These are phyloP conservation scores for Enteromius trimaculatus DNA, from an alignment of 2,797 vertebrate genomes.

Conservation along the genomic window DNA sequence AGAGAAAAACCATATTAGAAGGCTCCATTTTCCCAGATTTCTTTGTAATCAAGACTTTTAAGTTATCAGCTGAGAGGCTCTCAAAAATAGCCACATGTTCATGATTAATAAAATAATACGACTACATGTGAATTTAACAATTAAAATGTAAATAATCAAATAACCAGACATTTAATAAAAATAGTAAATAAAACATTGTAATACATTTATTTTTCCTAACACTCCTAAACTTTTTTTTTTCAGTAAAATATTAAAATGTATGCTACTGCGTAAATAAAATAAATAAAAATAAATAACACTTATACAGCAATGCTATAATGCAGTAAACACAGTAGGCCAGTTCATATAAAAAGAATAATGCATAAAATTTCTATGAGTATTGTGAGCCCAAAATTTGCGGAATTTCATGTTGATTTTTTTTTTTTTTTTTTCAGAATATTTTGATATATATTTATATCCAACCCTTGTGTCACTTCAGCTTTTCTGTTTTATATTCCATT, in stretches of 20 bases:
- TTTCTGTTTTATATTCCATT: not conserved
- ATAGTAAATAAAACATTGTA: not conserved
- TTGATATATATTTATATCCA: no score
- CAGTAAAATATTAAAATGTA: not conserved
- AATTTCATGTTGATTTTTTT: no score
- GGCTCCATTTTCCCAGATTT: conserved; percentile 17
- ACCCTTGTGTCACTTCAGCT: not conserved
- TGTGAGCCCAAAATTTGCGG: no score
- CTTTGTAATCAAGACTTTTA: conserved; percentile 16
- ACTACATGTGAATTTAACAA: not conserved
- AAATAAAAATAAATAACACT: no score
- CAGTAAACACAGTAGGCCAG: not conserved
- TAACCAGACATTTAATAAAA: not conserved
- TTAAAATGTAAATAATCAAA: not conserved
- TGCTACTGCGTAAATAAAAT: not conserved
- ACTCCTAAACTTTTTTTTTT: not conserved
- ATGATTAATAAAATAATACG: not conserved
- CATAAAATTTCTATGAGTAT: not conserved
- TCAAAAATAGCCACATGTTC: not conserved
- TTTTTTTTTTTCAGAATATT: no score
- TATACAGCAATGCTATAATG: not conserved
- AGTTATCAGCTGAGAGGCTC: not conserved
- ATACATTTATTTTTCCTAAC: conserved; percentile 34
- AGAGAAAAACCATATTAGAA: conserved; percentile 7
- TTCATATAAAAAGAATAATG: not conserved